Evolutionary conservation across 2,113 vertebrate species (phyloP), one percentile per base, ranked within the genome.

Genomic region (Taurulus bubalis): DNA sequence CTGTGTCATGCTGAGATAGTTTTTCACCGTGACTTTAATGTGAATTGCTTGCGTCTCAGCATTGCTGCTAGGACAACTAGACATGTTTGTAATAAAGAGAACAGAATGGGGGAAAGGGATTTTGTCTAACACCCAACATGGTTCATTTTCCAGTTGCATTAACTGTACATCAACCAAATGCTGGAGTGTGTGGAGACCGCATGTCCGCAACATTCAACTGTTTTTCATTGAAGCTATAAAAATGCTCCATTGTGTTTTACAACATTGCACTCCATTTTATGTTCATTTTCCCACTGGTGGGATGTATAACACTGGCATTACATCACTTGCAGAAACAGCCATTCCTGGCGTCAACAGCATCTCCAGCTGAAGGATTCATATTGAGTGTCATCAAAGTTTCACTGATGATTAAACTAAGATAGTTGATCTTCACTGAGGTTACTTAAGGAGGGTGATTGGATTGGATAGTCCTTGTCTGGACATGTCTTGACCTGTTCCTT

Each of bases 201-300:
- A 83, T 47, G 66, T 34, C 53, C 1, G 47, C 56, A 60, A 77
- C 38, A 56, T 63, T 55, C 26, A 28, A 3, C 45, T 32, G 10
- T 59, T 79, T 75, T 77, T 86, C 26, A 66, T 56, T 60, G 15
- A 81, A 76, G 69, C 32, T 26, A 42, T 85, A 72, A 85, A 82
- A 71, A 65, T 65, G 62, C 68, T 79, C 42, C 62, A 79, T 77
- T 79, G 67, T 84, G 45, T 84, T 87, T 84, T 75, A 79, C 60
- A 85, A 59, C 67, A 76, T 71, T 77, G 51, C 82, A 60, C 72
- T 81, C 47, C 8, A 62, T 81, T 78, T 84, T 56, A 75, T 72
- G 32, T 53, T 47, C 34, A 40, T 53, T 51, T 63, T 26, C 82
- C 65, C 81, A 67, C 32, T 40, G 63, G 51, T 78, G 49, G 40